Conservation (phyloP, 2,888 invertebrate species). For the Dysmachus trigonus region DNA sequence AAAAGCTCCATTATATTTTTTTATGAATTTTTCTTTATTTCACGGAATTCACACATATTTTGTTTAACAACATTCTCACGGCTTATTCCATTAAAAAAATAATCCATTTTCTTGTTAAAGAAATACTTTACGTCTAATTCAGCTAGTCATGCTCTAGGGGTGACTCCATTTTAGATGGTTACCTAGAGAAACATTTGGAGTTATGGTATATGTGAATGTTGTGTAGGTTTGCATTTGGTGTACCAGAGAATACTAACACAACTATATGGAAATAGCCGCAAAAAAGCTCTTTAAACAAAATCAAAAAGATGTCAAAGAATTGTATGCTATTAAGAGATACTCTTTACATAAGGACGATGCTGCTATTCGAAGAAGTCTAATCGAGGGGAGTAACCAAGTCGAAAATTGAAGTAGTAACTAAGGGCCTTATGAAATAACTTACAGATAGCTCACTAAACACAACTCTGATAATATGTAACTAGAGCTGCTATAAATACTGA, state of each 20-base stretch:
- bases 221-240: background rate
- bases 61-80: constrained; percentile 43
- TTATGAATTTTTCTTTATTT: constrained; percentile 37
- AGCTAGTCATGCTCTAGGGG: constrained; percentile 5
- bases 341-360: constrained; percentile 40
- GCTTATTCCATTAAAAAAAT: constrained; percentile 44
- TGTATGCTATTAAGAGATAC: constrained; percentile 38
- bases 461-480: background rate
- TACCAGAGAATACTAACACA: constrained; percentile 7
- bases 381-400: background rate
- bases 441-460: constrained; percentile 19
- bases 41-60: constrained; percentile 43
- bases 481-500: background rate
- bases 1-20: background rate
- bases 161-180: background rate
- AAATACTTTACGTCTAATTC: constrained; percentile 7
- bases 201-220: background rate
- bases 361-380: constrained; percentile 19
- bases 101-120: constrained; percentile 25
- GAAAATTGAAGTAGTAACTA: background rate
- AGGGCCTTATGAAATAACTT: constrained; percentile 4
- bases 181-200: background rate
- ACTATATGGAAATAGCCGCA: constrained; percentile 25
- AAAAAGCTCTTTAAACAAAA: constrained; percentile 43
- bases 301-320: constrained; percentile 19